phyloP scores from a whole-genome alignment of 1,140 invertebrate species.

The Penaeus chinensis region DNA sequence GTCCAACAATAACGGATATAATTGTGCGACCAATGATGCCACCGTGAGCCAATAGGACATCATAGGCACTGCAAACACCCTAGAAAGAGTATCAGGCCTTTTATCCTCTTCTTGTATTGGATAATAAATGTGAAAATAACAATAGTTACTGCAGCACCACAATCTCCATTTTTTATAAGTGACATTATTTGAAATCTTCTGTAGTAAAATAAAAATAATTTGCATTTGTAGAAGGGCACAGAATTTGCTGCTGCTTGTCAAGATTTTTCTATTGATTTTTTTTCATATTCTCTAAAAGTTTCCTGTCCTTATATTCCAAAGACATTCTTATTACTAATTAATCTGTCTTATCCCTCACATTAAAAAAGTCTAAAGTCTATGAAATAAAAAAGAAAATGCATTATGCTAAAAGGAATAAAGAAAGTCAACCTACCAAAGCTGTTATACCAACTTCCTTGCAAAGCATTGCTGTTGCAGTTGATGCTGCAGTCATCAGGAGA shows the following conservation, averaged over 20 bases:
- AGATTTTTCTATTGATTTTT: no score
- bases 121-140: not conserved
- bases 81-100: not conserved
- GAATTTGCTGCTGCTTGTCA: no score
- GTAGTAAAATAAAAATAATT: no score
- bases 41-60: slow-evolving; percentile 56
- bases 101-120: not conserved
- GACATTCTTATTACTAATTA: no score
- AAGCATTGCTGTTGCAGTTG: slow-evolving; percentile 76
- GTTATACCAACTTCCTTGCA: slow-evolving; percentile 94
- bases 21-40: slow-evolving; percentile 47
- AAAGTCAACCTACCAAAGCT: slow-evolving; percentile 72
- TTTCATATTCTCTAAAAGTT: no score
- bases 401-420: not conserved
- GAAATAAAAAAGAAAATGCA: no score
- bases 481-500: slow-evolving; percentile 74
- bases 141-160: not conserved
- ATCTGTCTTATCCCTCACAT: no score
- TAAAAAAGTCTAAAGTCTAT: no score
- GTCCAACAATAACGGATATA: slow-evolving; percentile 36
- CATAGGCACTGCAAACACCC: slow-evolving; percentile 63
- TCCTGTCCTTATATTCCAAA: no score
- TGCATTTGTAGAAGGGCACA: no score
- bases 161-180: no score
- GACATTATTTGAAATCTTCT: no score